Percentiles rank a stretch among this genome's conserved stretches.
Evolutionary conservation across 2,888 invertebrate genomes (phyloP).

Genomic region (Mythimna loreyi): DNA sequence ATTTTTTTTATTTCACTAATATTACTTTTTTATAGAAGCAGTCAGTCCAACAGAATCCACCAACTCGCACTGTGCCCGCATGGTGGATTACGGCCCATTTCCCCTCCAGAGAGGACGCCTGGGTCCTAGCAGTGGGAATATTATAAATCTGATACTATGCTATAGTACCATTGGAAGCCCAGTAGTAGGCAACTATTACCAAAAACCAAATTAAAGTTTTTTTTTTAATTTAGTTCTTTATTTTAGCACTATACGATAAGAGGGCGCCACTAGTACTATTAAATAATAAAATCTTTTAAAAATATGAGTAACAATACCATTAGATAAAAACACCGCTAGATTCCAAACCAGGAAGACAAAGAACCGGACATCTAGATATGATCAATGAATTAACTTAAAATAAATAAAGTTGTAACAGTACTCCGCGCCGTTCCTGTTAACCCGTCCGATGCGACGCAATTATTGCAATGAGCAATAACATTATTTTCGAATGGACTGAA

Average conservation of each 20-base stretch:
- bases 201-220: too few relatives aligned
- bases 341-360: conserved; percentile 53
- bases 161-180: too few relatives aligned
- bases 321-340: conserved; percentile 32
- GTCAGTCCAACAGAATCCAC: too few relatives aligned
- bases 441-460: conserved; percentile 27
- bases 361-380: conserved; percentile 56
- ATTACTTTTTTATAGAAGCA: too few relatives aligned
- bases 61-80: too few relatives aligned
- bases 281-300: conserved; percentile 4
- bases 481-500: conserved; percentile 28
- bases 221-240: conserved; percentile 6
- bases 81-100: too few relatives aligned
- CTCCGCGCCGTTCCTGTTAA: conserved; percentile 35
- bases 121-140: too few relatives aligned
- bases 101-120: too few relatives aligned
- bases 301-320: background rate
- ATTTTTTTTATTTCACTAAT: too few relatives aligned
- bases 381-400: conserved; percentile 41
- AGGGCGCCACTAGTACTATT: conserved; percentile 11
- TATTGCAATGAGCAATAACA: conserved; percentile 34
- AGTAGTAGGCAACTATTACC: too few relatives aligned
- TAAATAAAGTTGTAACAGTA: conserved; percentile 43
- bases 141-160: too few relatives aligned
- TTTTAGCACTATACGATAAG: background rate